Conservation (phyloP, 2,888 invertebrate species). For the Trachelus tabidus region DNA sequence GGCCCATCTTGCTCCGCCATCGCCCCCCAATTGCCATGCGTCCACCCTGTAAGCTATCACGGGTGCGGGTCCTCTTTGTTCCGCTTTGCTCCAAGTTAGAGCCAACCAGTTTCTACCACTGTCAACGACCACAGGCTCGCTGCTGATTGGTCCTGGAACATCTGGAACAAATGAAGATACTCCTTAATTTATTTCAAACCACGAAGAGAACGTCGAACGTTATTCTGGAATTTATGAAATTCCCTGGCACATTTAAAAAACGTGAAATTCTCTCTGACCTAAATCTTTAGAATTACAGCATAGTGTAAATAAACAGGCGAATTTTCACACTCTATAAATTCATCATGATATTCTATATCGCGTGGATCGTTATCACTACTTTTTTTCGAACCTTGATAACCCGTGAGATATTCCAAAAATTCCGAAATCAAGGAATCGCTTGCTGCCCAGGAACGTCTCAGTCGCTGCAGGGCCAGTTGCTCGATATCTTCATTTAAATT, state of each 20-base stretch:
- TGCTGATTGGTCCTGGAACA: conserved; percentile 83
- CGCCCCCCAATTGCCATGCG: conserved; percentile 81
- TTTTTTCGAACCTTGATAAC: conserved; percentile 66
- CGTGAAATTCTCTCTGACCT: not conserved
- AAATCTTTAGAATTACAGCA: not conserved
- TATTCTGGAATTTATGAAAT: not conserved
- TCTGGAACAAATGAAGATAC: conserved; percentile 69
- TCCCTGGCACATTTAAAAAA: not conserved
- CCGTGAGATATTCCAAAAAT: conserved; percentile 67
- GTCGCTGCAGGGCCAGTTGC: conserved; percentile 41
- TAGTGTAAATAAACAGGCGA: not conserved
- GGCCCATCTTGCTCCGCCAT: conserved; percentile 86
- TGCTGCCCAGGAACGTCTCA: conserved; percentile 57
- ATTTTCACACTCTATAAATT: not conserved
- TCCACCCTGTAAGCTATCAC: conserved; percentile 87
- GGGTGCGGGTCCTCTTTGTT: conserved; percentile 76
- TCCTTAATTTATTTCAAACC: not conserved
- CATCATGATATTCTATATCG: not conserved
- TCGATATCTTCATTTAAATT: conserved; percentile 5
- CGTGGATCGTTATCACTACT: not conserved
- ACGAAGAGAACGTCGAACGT: not conserved
- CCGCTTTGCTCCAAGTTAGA: conserved; percentile 84
- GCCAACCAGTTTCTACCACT: conserved; percentile 88
- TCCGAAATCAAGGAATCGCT: conserved; percentile 63
- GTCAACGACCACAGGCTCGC: conserved; percentile 81